Evolutionary conservation across 2,113 vertebrate species (phyloP).

Genomic region (Vidua macroura): DNA sequence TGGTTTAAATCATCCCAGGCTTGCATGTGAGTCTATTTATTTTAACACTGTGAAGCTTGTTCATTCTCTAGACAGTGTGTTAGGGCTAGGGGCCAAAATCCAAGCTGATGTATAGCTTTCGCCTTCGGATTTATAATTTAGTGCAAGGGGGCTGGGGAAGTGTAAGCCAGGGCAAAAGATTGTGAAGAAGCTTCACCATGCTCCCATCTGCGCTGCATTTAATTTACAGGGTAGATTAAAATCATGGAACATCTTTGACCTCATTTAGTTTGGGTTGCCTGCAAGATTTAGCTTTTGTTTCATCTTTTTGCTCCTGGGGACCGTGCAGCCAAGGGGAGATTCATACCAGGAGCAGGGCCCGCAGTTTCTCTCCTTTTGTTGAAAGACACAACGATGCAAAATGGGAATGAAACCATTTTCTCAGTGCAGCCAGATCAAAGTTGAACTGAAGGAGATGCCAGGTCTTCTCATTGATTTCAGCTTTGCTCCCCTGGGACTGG

Average conservation of each 20-base stretch:
- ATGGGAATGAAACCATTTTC: background rate
- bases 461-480: conserved; percentile 37
- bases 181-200: background rate
- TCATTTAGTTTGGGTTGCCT: background rate
- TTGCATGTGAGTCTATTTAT: conserved; percentile 35
- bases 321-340: background rate
- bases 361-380: background rate
- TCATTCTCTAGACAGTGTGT: conserved; percentile 11
- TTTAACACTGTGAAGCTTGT: conserved; percentile 1
- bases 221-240: conserved; percentile 24
- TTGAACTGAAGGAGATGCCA: background rate
- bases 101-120: background rate
- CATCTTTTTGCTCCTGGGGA: background rate
- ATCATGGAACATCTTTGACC: background rate
- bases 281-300: conserved; percentile 14
- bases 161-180: background rate
- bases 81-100: conserved; percentile 41
- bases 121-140: background rate
- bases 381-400: rapidly evolving
- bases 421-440: conserved; percentile 5
- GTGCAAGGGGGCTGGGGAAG: background rate
- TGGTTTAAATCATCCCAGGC: conserved; percentile 17
- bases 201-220: background rate
- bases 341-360: background rate
- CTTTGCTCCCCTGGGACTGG: background rate